phyloP scores from a whole-genome alignment of 2,113 vertebrate species.

The Thunnus thynnus region DNA sequence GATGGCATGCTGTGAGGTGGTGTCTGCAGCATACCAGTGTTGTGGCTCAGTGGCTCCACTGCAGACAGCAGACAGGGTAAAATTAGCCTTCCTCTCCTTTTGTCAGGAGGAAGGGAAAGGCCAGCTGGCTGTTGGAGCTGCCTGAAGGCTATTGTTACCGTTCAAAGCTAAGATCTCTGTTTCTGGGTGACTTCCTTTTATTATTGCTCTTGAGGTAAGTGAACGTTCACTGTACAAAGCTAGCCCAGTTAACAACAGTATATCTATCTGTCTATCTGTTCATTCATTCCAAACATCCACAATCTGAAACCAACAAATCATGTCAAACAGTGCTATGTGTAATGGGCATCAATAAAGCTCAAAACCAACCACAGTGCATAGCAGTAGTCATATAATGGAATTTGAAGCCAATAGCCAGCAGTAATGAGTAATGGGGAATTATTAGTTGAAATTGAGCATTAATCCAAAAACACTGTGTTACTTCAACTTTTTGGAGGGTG shows the following conservation, averaged over 20 bases:
- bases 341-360: neutral
- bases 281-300: no score
- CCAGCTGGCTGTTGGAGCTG: conserved; percentile 28
- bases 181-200: neutral
- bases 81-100: conserved; percentile 65
- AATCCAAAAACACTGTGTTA: no score
- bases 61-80: conserved; percentile 72
- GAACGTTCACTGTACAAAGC: neutral
- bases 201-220: conserved; percentile 2
- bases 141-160: conserved; percentile 15
- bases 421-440: no score
- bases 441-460: no score
- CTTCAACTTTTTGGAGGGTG: no score
- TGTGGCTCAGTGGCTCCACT: conserved; percentile 77
- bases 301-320: no score
- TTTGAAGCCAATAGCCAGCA: no score
- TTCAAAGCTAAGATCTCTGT: neutral
- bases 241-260: neutral
- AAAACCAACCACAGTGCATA: neutral
- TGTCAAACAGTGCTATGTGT: neutral
- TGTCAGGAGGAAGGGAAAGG: conserved; percentile 52
- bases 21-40: conserved; percentile 72
- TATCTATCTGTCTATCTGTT: neutral
- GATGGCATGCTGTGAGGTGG: conserved; percentile 75
- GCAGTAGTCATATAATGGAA: neutral